Percentiles rank a stretch among this genome's conserved stretches.
Conservation (phyloP, 2,888 invertebrate genomes). For the Tinea semifulvella region DNA sequence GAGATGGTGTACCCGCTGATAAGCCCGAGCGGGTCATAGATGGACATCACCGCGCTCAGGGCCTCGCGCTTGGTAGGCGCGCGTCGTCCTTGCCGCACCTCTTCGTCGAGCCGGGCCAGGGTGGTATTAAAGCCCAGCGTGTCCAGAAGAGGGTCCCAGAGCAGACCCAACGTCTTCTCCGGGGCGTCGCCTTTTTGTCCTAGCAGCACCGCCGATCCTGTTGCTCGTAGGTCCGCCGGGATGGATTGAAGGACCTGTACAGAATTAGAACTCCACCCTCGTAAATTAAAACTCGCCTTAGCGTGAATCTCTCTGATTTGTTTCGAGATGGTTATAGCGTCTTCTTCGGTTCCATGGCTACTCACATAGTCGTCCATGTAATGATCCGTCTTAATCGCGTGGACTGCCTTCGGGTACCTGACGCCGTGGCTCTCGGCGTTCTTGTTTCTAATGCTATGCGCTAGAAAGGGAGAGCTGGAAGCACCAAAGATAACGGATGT, state of each 20-base stretch:
- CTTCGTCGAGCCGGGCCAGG: neutral
- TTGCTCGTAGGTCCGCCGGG: neutral
- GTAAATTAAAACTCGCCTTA: neutral
- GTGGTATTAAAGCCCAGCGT: too few relatives aligned
- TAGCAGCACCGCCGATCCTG: neutral
- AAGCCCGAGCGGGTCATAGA: neutral
- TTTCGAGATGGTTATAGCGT: neutral
- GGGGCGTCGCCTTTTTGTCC: too few relatives aligned
- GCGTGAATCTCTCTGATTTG: neutral
- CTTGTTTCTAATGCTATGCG: neutral
- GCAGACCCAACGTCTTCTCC: too few relatives aligned
- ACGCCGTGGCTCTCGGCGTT: too few relatives aligned
- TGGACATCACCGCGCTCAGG: neutral
- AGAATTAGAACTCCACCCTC: neutral
- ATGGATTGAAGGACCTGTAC: neutral
- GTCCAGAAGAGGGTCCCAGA: too few relatives aligned
- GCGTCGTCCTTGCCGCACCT: neutral
- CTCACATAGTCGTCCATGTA: too few relatives aligned
- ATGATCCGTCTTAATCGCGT: too few relatives aligned
- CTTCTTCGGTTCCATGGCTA: neutral
- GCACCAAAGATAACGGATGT: conserved; percentile 7
- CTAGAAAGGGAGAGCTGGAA: conserved; percentile 3
- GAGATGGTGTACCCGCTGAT: neutral
- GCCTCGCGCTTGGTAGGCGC: conserved; percentile 2
- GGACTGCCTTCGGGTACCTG: too few relatives aligned